Conservation (phyloP, 2,797 vertebrate genomes). For the Labroides dimidiatus region DNA sequence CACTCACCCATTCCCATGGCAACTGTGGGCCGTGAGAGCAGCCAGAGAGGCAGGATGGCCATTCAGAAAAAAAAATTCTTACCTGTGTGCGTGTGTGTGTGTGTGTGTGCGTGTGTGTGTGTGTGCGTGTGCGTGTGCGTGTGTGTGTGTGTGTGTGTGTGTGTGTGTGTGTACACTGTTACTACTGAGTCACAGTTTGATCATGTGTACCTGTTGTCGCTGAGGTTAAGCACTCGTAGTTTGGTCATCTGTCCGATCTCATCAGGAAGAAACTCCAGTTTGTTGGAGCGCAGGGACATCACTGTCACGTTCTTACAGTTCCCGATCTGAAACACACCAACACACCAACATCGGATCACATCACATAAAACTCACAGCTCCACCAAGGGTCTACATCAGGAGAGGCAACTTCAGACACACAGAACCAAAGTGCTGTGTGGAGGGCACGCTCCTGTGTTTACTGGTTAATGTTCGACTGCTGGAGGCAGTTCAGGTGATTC, state of each 20-base stretch:
- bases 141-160: constrained; percentile 23
- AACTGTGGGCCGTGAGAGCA: constrained; percentile 48
- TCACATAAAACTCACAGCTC: background rate
- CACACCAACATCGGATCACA: constrained; percentile 22
- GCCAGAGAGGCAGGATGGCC: constrained; percentile 38
- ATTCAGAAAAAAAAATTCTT: constrained; percentile 55
- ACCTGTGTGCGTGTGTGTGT: background rate
- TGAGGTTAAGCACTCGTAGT: constrained; percentile 95
- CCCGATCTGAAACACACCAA: constrained; percentile 88
- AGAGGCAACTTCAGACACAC: too few species aligned
- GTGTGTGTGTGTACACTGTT: constrained; percentile 34
- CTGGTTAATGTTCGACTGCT: too few species aligned
- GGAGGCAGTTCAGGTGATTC: too few species aligned
- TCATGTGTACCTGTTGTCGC: constrained; percentile 95
- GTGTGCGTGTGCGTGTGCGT: background rate
- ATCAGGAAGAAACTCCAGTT: constrained; percentile 97
- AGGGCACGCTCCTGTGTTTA: too few species aligned
- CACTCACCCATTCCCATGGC: constrained; percentile 66
- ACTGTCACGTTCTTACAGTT: constrained; percentile 98
- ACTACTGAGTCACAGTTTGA: too few species aligned
- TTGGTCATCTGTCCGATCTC: constrained; percentile 99
- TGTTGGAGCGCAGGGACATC: constrained; percentile 98
- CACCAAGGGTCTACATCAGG: too few species aligned
- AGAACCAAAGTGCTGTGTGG: too few species aligned
- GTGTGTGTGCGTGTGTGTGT: constrained; percentile 23